Percentiles rank a stretch among this genome's conserved stretches.
phyloP scores from a whole-genome alignment of 2,888 invertebrate species.

The Orthosia gracilis region DNA sequence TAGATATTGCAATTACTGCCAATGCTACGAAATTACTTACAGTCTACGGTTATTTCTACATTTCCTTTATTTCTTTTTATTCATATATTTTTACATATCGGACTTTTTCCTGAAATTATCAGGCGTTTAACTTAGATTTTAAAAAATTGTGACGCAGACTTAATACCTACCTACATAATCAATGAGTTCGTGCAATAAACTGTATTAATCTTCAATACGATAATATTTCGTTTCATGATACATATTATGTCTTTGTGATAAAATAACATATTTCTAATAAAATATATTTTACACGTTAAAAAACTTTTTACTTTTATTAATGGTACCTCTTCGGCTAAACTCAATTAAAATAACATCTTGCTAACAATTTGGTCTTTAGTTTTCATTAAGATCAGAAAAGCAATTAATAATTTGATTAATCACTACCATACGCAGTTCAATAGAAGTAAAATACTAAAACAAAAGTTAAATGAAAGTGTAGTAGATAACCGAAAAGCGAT shows the following conservation, averaged over 20 bases:
- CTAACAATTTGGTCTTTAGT: neutral
- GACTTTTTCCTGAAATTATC: slow-evolving; percentile 13
- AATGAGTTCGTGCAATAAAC: slow-evolving; percentile 58
- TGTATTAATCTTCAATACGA: slow-evolving; percentile 48
- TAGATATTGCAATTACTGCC: neutral
- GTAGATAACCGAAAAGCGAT: slow-evolving; percentile 84
- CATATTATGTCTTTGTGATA: slow-evolving; percentile 62
- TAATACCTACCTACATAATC: slow-evolving; percentile 41
- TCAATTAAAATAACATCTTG: neutral
- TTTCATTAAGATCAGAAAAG: neutral
- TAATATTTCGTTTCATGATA: slow-evolving; percentile 53
- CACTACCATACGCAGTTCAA: neutral
- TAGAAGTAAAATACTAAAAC: neutral
- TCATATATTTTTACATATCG: neutral
- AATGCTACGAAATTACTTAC: slow-evolving; percentile 7
- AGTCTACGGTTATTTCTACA: slow-evolving; percentile 8
- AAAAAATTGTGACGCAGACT: slow-evolving; percentile 28
- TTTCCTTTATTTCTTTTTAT: slow-evolving; percentile 6
- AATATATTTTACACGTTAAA: slow-evolving; percentile 67
- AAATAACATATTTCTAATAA: slow-evolving; percentile 66
- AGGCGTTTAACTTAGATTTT: slow-evolving; percentile 7
- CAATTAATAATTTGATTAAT: neutral
- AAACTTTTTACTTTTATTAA: slow-evolving; percentile 56
- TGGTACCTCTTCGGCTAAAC: neutral
- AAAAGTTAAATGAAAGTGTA: slow-evolving; percentile 10